phyloP scores from a whole-genome alignment of 2,888 invertebrate species.

The Vanessa cardui region DNA sequence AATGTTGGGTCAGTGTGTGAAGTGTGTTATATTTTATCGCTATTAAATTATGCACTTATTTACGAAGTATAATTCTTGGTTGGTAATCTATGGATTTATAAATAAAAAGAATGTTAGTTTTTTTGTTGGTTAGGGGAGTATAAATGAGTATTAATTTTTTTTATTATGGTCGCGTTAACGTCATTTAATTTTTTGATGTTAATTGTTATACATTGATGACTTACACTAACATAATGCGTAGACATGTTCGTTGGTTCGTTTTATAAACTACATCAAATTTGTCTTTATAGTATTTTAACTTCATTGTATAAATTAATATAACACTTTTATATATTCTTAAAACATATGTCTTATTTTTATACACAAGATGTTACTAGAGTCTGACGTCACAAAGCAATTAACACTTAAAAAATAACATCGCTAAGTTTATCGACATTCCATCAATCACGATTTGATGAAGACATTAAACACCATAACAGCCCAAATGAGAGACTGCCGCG shows the following conservation, averaged over 20 bases:
- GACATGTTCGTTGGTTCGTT: too few relatives aligned
- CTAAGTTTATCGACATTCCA: constrained; percentile 36
- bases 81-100: not conserved
- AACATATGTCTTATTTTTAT: not conserved
- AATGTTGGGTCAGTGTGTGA: constrained; percentile 57
- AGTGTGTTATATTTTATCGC: constrained; percentile 24
- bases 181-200: too few relatives aligned
- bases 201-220: too few relatives aligned
- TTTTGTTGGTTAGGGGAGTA: too few relatives aligned
- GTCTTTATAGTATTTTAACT: too few relatives aligned
- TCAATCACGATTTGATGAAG: constrained; percentile 61
- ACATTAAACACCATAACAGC: constrained; percentile 49
- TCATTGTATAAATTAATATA: too few relatives aligned
- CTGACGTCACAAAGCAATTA: constrained; percentile 18
- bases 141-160: too few relatives aligned
- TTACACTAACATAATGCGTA: too few relatives aligned
- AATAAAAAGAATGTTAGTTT: too few relatives aligned
- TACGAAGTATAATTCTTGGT: not conserved
- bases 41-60: constrained; percentile 11
- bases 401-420: constrained; percentile 24
- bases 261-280: too few relatives aligned
- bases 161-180: too few relatives aligned
- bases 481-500: constrained; percentile 40
- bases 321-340: not conserved
- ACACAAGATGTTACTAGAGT: not conserved